Conservation (phyloP, 1,140 invertebrate species). For the Eriocheir sinensis region DNA sequence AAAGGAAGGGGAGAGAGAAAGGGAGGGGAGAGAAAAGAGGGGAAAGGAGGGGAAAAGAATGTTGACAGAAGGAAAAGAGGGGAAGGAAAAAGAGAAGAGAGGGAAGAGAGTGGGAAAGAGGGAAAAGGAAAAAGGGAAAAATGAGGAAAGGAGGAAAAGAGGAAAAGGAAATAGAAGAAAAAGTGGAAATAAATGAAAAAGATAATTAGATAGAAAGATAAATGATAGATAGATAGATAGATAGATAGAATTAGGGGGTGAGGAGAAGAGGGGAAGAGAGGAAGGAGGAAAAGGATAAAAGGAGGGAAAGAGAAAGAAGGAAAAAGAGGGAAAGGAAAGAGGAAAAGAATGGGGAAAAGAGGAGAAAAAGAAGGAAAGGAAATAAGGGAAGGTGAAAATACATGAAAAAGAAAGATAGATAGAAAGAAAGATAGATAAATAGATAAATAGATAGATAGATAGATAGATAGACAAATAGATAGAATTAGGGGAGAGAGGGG, state of each 20-base stretch:
- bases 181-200: neutral
- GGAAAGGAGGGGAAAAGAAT: neutral
- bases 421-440: neutral
- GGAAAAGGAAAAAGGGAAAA: neutral
- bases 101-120: neutral
- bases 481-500: too few relatives aligned
- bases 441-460: neutral
- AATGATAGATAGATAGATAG: too few relatives aligned
- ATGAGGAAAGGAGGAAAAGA: neutral
- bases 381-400: neutral
- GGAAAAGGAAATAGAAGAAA: slow-evolving; percentile 29
- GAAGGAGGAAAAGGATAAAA: neutral
- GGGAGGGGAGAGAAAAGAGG: neutral
- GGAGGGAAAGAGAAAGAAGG: slow-evolving; percentile 4
- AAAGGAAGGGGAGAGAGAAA: neutral
- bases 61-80: neutral
- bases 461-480: too few relatives aligned
- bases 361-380: neutral
- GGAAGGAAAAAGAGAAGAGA: neutral
- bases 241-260: neutral
- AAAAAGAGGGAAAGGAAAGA: neutral
- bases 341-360: neutral
- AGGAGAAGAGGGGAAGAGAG: neutral
- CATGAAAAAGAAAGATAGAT: neutral
- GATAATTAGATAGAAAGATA: neutral